phyloP scores from a whole-genome alignment of 2,888 invertebrate species.

The Neocrepidodera transversa region DNA sequence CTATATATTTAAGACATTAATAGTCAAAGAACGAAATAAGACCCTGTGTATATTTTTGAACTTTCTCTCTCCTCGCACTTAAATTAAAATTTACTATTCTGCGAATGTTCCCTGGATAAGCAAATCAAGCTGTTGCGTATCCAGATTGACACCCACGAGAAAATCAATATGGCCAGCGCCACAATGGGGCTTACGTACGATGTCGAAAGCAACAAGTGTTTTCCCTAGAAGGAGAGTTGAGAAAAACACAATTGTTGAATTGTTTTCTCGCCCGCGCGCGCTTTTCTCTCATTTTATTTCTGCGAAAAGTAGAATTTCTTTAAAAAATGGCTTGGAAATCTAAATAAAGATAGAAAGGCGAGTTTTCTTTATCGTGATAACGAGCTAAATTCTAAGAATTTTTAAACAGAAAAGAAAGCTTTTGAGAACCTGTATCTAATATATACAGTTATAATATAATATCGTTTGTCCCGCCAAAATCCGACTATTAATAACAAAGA shows the following conservation, averaged over 20 bases:
- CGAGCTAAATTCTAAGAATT: no score
- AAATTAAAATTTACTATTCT: slow-evolving; percentile 15
- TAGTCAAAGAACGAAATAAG: no score
- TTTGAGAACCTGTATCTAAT: no score
- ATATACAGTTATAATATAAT: no score
- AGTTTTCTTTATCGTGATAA: no score
- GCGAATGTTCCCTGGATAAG: slow-evolving; percentile 13
- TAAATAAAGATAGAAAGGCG: no score
- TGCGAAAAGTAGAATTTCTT: no score
- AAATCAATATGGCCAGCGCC: slow-evolving; percentile 24
- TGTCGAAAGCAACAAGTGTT: slow-evolving; percentile 22
- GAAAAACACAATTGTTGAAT: slow-evolving; percentile 15
- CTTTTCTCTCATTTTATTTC: background rate
- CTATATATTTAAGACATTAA: no score
- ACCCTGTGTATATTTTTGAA: background rate
- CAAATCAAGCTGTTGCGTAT: slow-evolving; percentile 14
- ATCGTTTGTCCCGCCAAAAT: no score
- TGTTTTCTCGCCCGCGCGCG: background rate
- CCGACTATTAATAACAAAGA: no score
- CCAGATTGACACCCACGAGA: slow-evolving; percentile 20
- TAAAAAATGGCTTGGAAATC: no score
- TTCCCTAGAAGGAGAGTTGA: background rate
- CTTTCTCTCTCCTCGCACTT: background rate
- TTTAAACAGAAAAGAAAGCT: no score
- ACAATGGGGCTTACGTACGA: slow-evolving; percentile 21